Conservation (phyloP, 92 coral and sea anemone species). For the Phenganax stokvisi region DNA sequence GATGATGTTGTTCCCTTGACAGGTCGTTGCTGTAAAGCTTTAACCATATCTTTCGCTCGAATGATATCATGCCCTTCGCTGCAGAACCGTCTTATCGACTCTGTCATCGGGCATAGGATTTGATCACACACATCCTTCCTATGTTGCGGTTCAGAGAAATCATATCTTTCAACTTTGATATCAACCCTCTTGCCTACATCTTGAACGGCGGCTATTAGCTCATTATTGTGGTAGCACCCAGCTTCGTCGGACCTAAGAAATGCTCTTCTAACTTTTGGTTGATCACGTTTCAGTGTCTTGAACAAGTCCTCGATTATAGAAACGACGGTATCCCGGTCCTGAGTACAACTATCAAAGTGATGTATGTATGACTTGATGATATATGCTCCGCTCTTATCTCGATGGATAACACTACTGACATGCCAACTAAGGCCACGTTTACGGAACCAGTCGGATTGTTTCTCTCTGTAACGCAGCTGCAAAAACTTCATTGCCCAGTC, state of each 20-base stretch:
- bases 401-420: conserved; percentile 37
- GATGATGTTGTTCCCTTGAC: conserved; percentile 40
- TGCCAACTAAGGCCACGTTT: conserved; percentile 59
- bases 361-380: conserved; percentile 33
- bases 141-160: conserved; percentile 43
- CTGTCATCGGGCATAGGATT: conserved; percentile 41
- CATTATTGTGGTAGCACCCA: conserved; percentile 35
- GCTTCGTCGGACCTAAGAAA: conserved; percentile 40
- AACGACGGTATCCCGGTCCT: conserved; percentile 30
- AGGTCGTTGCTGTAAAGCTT: conserved; percentile 38
- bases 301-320: conserved; percentile 30
- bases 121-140: conserved; percentile 47
- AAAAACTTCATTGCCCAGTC: conserved; percentile 67
- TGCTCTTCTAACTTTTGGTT: conserved; percentile 16
- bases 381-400: not conserved
- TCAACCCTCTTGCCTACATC: conserved; percentile 34
- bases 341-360: conserved; percentile 26
- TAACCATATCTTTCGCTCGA: conserved; percentile 28
- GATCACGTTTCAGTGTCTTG: not conserved
- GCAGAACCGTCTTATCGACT: conserved; percentile 31
- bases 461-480: conserved; percentile 46
- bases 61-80: conserved; percentile 45
- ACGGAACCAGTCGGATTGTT: conserved; percentile 56
- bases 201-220: conserved; percentile 21
- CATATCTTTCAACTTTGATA: conserved; percentile 27